phyloP scores from a whole-genome alignment of 1,140 invertebrate species.

The Caenorhabditis tropicalis region DNA sequence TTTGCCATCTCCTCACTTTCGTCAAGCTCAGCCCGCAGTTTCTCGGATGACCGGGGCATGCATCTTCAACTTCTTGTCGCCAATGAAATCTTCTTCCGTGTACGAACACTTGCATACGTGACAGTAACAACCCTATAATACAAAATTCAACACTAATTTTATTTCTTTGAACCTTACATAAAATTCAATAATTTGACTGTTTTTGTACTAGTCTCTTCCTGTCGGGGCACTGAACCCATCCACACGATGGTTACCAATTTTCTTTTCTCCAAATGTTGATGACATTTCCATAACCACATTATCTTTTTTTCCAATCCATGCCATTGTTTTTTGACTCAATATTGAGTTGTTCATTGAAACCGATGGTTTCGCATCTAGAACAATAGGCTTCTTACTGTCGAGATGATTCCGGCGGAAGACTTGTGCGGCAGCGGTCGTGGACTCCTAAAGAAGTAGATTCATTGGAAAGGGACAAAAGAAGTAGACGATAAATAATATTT shows the following conservation, averaged over 20 bases:
- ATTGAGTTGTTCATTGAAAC: neutral
- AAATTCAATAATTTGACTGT: neutral
- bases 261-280: neutral
- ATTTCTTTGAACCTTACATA: neutral
- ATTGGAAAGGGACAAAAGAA: neutral
- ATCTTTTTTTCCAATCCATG: neutral
- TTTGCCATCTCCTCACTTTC: no score
- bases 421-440: neutral
- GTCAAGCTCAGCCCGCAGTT: no score
- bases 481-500: neutral
- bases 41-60: no score
- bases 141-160: neutral
- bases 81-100: no score
- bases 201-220: neutral
- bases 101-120: no score
- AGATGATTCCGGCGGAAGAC: neutral
- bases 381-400: neutral
- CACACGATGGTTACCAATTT: neutral
- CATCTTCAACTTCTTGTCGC: no score
- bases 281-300: neutral
- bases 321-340: neutral
- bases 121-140: neutral
- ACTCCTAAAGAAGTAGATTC: neutral
- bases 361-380: neutral
- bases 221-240: neutral